Evolutionary conservation across 2,888 invertebrate genomes (phyloP), one percentile per base, ranked within the genome.

Genomic region (Drosophila fulvimacula): DNA sequence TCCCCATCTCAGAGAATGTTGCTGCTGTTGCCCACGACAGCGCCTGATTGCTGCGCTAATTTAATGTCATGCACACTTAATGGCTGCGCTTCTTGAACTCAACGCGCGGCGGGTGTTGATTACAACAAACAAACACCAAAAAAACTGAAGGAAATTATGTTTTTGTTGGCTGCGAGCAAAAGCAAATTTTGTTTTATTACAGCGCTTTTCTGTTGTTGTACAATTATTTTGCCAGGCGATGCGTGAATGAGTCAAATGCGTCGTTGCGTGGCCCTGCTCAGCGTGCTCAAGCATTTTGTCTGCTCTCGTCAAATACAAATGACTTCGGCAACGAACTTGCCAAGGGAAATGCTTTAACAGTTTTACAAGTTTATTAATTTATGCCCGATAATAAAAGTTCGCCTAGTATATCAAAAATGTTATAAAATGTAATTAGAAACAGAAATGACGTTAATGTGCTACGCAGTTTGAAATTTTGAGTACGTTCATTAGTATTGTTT

Each of bases 311-410:
- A 38, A 39, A 62, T 32, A 67, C 61, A 63, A 73, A 71, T 70
- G 73, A 69, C 78, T 70, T 63, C 61, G 73, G 49, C 62, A 75
- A 76, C 72, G 58, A 82, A 79, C 79, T 68, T 63, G 62, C 27
- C 24, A 60, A 63, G 76, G 87, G 81, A 87, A 81, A 71, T 65
- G 63, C 42, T 49, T 59, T 58, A 70, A 69, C 73, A 76, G 68
- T 59, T 76, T 82, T 88, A 88, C 86, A 88, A 76, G 79, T 79
- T 68, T 68, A 84, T 82, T 82, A 76, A 87, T 87, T 87, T 84
- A 84, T 66, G 69, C 19, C 21, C 36, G 17, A 74, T 41, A 60
- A 30, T 74, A 66, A 76, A 79, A 66, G 6, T 55, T 57, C 15
- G 34, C 21, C 21, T 51, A 24, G n/a, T 53, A 55, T 49, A 30